Percentiles rank a stretch among this genome's conserved stretches.
Conservation (phyloP, 1,140 invertebrate species). For the Onthophagus taurus region DNA sequence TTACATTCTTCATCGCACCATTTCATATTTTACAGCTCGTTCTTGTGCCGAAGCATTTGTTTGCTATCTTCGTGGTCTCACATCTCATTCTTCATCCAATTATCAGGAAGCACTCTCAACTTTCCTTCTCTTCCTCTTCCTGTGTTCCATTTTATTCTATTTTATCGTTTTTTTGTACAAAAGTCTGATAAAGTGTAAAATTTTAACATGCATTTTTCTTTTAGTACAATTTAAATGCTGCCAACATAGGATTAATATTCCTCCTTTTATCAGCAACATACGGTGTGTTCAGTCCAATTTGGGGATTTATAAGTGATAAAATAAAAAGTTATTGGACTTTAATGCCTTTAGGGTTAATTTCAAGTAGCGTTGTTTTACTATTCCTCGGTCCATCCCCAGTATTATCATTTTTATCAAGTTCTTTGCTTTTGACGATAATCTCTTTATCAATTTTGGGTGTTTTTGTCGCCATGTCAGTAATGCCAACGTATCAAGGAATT, state of each 20-base stretch:
- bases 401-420: constrained; percentile 44
- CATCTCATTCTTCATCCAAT: too few species aligned
- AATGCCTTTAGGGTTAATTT: constrained; percentile 58
- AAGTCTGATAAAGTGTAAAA: too few species aligned
- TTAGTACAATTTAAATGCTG: constrained; percentile 53
- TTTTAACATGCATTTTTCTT: too few species aligned
- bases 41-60: too few species aligned
- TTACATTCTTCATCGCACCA: too few species aligned
- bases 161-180: too few species aligned
- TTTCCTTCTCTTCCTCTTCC: too few species aligned
- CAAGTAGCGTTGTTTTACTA: constrained; percentile 50
- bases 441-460: constrained; percentile 55
- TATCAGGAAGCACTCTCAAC: too few species aligned
- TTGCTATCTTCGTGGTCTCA: too few species aligned
- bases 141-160: too few species aligned
- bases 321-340: constrained; percentile 57
- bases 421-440: constrained; percentile 55
- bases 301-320: constrained; percentile 61
- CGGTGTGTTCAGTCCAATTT: constrained; percentile 61
- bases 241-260: constrained; percentile 63
- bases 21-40: too few species aligned
- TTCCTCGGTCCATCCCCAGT: constrained; percentile 60
- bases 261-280: constrained; percentile 62
- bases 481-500: constrained; percentile 68
- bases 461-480: constrained; percentile 55